Conservation (phyloP, 1,140 invertebrate species). For the Coptotermes formosanus region DNA sequence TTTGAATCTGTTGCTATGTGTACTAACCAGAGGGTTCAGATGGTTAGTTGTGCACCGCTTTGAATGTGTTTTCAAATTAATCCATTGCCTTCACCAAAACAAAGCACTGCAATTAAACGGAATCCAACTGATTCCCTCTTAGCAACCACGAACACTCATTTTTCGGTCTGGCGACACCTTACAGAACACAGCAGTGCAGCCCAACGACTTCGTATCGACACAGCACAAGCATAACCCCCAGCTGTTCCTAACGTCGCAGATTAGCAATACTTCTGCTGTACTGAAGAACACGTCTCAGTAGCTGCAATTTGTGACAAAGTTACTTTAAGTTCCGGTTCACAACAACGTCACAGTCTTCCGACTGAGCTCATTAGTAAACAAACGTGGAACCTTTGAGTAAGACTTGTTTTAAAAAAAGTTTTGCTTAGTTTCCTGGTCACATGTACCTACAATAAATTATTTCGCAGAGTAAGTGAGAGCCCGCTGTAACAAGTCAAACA, state of each 20-base stretch:
- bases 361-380: conserved; percentile 5
- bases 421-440: conserved; percentile 8
- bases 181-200: not conserved
- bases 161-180: not conserved
- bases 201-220: not conserved
- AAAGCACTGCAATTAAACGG: too few relatives aligned
- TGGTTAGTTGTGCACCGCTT: too few relatives aligned
- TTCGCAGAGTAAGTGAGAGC: not conserved
- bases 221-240: not conserved
- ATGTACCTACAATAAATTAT: not conserved
- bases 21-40: too few relatives aligned
- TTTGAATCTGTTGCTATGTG: too few relatives aligned
- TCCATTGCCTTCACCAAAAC: too few relatives aligned
- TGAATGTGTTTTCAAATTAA: too few relatives aligned
- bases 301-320: not conserved
- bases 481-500: not conserved
- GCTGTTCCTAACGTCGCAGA: too few relatives aligned
- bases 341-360: not conserved
- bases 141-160: not conserved
- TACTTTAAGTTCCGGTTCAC: not conserved
- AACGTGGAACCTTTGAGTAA: not conserved
- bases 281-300: not conserved
- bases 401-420: not conserved
- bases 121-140: too few relatives aligned
- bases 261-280: too few relatives aligned